Conservation (phyloP, 1,140 invertebrate species). For the Chironomus striatipennis region DNA sequence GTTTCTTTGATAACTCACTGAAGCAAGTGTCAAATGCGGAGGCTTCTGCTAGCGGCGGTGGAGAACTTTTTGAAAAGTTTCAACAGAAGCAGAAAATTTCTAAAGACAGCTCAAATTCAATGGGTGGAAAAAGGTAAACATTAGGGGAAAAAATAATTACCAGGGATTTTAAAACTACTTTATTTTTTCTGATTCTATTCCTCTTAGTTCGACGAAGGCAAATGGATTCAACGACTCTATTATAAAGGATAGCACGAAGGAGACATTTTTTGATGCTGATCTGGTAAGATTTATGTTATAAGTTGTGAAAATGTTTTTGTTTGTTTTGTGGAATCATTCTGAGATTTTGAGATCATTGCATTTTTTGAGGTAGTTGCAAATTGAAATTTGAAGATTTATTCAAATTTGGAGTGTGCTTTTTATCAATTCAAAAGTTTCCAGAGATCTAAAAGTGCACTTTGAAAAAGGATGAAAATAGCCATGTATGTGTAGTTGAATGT, state of each 20-base stretch:
- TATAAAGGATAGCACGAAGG: neutral
- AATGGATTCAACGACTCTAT: neutral
- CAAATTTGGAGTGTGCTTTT: too few species aligned
- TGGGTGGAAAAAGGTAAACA: slow-evolving; percentile 22
- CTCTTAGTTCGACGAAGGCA: neutral
- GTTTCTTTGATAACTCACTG: neutral
- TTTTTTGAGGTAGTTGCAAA: neutral
- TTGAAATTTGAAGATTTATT: neutral
- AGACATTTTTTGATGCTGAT: neutral
- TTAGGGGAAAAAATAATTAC: neutral
- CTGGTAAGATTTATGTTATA: neutral
- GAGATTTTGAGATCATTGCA: neutral
- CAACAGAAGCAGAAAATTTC: slow-evolving; percentile 37
- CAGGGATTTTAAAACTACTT: neutral
- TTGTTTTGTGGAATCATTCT: neutral
- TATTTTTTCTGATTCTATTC: neutral
- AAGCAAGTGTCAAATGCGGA: slow-evolving; percentile 1
- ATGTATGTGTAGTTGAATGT: too few species aligned
- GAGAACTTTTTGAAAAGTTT: slow-evolving; percentile 41
- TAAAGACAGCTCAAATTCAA: slow-evolving; percentile 17
- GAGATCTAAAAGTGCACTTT: too few species aligned
- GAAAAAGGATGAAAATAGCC: too few species aligned
- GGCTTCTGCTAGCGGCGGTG: neutral
- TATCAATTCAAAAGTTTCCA: too few species aligned
- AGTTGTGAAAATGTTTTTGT: neutral